phyloP scores from a whole-genome alignment of 2,888 invertebrate genomes.

The Chloroclystis v-ata region DNA sequence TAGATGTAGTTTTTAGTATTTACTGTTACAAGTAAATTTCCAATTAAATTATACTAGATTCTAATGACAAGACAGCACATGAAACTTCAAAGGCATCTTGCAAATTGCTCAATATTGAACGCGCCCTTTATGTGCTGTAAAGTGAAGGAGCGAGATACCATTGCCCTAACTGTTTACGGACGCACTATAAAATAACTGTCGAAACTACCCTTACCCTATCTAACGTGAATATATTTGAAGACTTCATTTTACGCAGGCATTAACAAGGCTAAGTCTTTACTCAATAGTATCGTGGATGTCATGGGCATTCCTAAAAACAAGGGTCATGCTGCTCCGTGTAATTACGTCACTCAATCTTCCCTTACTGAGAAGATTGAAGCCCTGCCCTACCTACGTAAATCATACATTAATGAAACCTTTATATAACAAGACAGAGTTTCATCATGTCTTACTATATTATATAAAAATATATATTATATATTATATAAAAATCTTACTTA shows the following conservation, averaged over 20 bases:
- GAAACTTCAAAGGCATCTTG: slow-evolving; percentile 13
- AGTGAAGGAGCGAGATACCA: slow-evolving; percentile 15
- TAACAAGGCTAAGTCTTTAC: background rate
- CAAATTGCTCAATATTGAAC: slow-evolving; percentile 21
- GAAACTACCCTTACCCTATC: slow-evolving; percentile 7
- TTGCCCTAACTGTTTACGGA: slow-evolving; percentile 13
- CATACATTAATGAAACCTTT: too few species aligned
- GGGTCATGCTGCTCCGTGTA: too few species aligned
- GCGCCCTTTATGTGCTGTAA: slow-evolving; percentile 17
- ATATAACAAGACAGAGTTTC: too few species aligned
- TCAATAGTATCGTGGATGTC: too few species aligned
- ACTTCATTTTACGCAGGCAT: background rate
- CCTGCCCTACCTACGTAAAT: too few species aligned
- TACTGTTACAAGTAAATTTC: background rate
- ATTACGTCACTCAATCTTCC: too few species aligned
- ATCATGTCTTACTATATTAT: too few species aligned
- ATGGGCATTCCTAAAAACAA: too few species aligned
- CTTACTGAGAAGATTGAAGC: too few species aligned
- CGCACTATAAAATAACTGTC: slow-evolving; percentile 18
- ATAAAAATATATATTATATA: too few species aligned
- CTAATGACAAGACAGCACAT: slow-evolving; percentile 14
- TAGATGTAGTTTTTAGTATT: too few species aligned
- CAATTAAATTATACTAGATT: slow-evolving; percentile 15
- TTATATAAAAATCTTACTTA: too few species aligned
- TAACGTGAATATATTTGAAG: slow-evolving; percentile 3